Evolutionary conservation across 2,797 vertebrate species (phyloP), one percentile per base, ranked within the genome.

Genomic region (Parauchenoglanis punctatus): DNA sequence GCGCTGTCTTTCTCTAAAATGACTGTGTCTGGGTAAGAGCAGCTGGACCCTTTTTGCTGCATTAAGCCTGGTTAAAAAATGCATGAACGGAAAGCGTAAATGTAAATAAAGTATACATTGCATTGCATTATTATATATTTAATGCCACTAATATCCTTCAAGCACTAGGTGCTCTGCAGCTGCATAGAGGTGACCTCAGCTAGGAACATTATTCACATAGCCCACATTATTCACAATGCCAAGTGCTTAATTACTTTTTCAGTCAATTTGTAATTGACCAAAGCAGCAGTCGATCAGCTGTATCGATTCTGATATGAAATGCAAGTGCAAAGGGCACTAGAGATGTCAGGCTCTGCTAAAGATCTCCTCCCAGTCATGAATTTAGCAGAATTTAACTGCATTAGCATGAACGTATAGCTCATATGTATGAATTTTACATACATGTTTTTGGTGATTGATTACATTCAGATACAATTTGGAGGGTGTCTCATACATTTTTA

Each of bases 221-320:
- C 75, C 44, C 20, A 86, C 44, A 86, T 81, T 81, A 88, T 81
- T 80, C 72, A 84, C 84, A 81, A 75, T 85, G 59, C 82, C 18
- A 75, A 49, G 67, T 76, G 28, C 87, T 85, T 80, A 90, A 90
- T 88, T 58, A 87, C 61, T 70, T 88, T 89, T 70, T 76, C 35
- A 81, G 77, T 75, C 12, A 54, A 58, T 65, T 31, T 86, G 49
- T 87, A 87, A 90, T 88, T 89, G 73, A 90, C 80, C 77, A 81
- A 67, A 70, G 83, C 68, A 65, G 70, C 84, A 88, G 73, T 90
- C 67, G 56, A 91, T 89, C 78, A 85, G 35, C 80, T 75, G 59
- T 59, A 92, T 89, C 18, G 65, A 90, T 85, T 76, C 73, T 59
- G 52, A 91, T 91, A 85, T 85, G 63, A 88, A 89, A 91, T 89